Evolutionary conservation across 1,140 invertebrate species (phyloP), one percentile per base, ranked within the genome.

Genomic region (Scaptodrosophila lebanonensis): DNA sequence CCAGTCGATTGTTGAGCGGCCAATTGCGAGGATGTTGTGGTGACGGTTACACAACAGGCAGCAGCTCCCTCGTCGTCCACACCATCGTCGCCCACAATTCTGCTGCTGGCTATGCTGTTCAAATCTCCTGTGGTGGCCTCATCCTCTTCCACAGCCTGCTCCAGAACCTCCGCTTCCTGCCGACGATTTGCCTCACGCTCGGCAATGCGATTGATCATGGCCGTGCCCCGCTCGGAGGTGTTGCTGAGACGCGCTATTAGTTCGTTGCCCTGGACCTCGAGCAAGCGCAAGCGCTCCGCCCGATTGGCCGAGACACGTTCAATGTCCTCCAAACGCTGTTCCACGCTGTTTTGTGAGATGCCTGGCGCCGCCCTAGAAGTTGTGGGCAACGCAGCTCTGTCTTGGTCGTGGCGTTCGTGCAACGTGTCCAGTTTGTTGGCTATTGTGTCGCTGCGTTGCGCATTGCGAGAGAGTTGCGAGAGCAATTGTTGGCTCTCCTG

Each of bases 191-290:
- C 60, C 40, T 83, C 84, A 0, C 79, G 54, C 20, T 73, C 68
- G 4, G 75, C 66, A 11, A 86, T 84, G 16, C 84, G 66, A 60
- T 86, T 83, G 12, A 86, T 88, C 42, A 88, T 88, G 8, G 86
- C 66, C 0, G 83, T 87, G 32, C 88, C 86, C 15, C 88, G 87
- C 42, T 88, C 87, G 0, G 87, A 84, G 0, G 83, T 85, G 13
- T 66, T 45, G 1, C 87, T 89, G 65, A 93, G 89, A 83, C 91
- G 91, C 15, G 89, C 89, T 59, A 93, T 90, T 1, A 95, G 70
- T 69, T 91, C 88, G 45, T 90, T 88, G 32, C 92, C 92, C 68
- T 94, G 91, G 40, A 92, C 91, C 82, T 95, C 93, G 18, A 95
- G 79, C 2, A 91, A 86, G 66, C 90, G 90, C 8, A 94, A 83